phyloP scores from a whole-genome alignment of 2,888 invertebrate genomes.

The Idaea dimidiata region DNA sequence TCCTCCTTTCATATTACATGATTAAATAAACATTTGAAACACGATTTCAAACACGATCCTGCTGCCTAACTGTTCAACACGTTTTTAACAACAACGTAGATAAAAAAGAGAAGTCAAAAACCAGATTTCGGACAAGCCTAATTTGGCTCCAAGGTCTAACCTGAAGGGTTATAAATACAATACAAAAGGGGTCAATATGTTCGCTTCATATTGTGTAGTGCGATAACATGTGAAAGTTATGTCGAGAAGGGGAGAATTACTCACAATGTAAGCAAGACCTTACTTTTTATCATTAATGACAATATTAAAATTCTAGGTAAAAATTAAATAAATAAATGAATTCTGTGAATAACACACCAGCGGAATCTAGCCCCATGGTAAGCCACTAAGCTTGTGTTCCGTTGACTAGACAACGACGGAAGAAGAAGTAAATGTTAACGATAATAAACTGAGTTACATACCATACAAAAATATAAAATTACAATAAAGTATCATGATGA shows the following conservation, averaged over 20 bases:
- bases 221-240: not conserved
- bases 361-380: too few species aligned
- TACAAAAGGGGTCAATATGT: not conserved
- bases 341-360: too few species aligned
- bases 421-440: too few species aligned
- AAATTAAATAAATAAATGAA: too few species aligned
- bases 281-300: too few species aligned
- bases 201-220: not conserved
- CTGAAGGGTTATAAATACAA: not conserved
- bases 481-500: too few species aligned
- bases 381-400: too few species aligned
- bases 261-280: not conserved
- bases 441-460: too few species aligned
- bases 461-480: too few species aligned
- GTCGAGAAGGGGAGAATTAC: not conserved
- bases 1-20: not conserved
- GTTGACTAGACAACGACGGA: too few species aligned
- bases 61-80: not conserved
- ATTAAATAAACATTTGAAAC: not conserved
- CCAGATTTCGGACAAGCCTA: not conserved
- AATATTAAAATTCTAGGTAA: too few species aligned
- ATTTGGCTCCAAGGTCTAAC: not conserved
- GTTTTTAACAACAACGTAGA: not conserved
- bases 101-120: not conserved
- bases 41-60: not conserved